Evolutionary conservation across 2,113 vertebrate genomes (phyloP), one percentile per base, ranked within the genome.

Genomic region (Platichthys flesus): DNA sequence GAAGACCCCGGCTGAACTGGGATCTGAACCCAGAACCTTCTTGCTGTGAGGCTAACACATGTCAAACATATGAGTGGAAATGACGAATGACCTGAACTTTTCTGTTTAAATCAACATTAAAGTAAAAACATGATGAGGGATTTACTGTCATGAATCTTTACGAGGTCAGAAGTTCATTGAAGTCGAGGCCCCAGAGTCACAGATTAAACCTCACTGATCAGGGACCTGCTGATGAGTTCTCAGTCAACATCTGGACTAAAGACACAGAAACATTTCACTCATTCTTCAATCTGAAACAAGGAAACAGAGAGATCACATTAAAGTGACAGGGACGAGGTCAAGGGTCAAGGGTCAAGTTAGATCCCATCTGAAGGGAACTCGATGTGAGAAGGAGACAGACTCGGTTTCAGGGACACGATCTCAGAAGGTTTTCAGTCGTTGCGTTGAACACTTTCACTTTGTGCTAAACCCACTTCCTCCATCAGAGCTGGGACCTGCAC

Each of bases 391-490:
- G 2, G 23, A 28, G 16, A 31, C 31, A 6, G 31, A 49, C 40
- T 24, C 21, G 35, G 10, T 14, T 61, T 84, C 61, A 63, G 78
- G 68, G 84, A 72, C 57, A 66, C 42, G 52, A 23, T 35, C 37
- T 61, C 20, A 9, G 42, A 72, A 66, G 20, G 10, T 9, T 20
- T 8, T 14, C 15, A 28, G 42, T 35, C 68, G 51, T n/a, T 4
- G 0, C 47, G 7, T 59, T 40, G 26, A 85, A 79, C 59, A 84
- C 85, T 91, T 91, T 92, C 90, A 81, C 77, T 92, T 90, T 71
- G 77, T 28, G n/a, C 79, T 20, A 87, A 69, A 91, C 82, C 84
- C 88, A 90, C 89, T 89, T 93, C 91, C 91, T 91, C 71, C 62
- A 28, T n/a, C 52, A 71, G 21, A 0, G 35, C 15, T 20, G 14